Evolutionary conservation across 2,888 invertebrate genomes (phyloP).

Genomic region (Enoplolaimus lenunculus): DNA sequence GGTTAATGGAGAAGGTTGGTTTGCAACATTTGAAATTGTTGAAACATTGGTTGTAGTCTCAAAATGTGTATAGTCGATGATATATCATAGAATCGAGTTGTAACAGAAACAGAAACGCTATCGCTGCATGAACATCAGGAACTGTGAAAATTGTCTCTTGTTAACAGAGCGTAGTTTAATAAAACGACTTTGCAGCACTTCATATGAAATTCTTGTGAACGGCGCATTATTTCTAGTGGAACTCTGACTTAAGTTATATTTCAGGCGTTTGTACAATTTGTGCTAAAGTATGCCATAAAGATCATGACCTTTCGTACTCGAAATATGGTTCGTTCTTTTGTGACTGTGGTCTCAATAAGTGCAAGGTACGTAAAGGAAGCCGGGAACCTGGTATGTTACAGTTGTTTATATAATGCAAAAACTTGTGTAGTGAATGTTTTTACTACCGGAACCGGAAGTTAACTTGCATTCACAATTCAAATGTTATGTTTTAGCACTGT

Average conservation of each 20-base stretch:
- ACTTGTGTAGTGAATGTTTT: neutral
- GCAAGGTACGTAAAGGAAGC: constrained; percentile 34
- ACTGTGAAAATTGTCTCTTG: too few species aligned
- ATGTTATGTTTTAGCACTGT: too few species aligned
- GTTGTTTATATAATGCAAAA: neutral
- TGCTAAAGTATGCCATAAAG: constrained; percentile 86
- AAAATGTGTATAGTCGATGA: too few species aligned
- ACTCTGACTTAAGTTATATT: too few species aligned
- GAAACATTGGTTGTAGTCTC: neutral
- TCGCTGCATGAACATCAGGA: too few species aligned
- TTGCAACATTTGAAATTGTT: neutral
- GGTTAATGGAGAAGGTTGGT: constrained; percentile 78
- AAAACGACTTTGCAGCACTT: too few species aligned
- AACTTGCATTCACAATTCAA: neutral
- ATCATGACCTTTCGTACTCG: constrained; percentile 76
- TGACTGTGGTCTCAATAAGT: constrained; percentile 89
- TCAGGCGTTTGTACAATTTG: constrained; percentile 75
- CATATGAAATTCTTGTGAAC: too few species aligned
- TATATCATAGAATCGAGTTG: too few species aligned
- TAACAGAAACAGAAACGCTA: too few species aligned
- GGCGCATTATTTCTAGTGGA: too few species aligned
- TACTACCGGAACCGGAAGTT: neutral
- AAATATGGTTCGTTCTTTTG: constrained; percentile 99
- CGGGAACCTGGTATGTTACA: too few species aligned
- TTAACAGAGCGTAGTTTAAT: too few species aligned